Conservation (phyloP, 2,888 invertebrate species). For the Mimumesa dahlbomi region DNA sequence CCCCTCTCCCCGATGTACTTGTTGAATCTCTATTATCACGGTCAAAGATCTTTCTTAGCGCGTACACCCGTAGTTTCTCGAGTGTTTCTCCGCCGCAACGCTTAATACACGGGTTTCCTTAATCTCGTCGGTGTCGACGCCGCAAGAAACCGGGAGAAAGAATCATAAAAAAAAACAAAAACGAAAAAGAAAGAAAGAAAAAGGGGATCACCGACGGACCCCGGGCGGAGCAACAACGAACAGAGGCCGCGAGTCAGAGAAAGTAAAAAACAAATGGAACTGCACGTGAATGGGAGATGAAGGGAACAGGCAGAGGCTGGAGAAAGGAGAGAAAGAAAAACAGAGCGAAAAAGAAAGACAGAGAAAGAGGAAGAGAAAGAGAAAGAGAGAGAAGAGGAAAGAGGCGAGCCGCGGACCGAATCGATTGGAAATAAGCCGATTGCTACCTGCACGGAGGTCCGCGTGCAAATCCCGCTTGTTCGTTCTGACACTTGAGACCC, state of each 20-base stretch:
- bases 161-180: no score
- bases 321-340: conserved; percentile 17
- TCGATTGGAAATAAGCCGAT: conserved; percentile 70
- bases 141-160: conserved; percentile 23
- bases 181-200: background rate
- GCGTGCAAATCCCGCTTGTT: conserved; percentile 64
- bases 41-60: no score
- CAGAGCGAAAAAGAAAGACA: conserved; percentile 2
- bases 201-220: background rate
- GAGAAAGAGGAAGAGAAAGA: conserved; percentile 25
- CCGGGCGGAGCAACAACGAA: background rate
- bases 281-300: conserved; percentile 41
- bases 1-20: no score
- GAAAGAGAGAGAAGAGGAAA: conserved; percentile 40
- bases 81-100: no score
- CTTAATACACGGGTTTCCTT: conserved; percentile 52
- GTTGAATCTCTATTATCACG: no score
- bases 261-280: conserved; percentile 13
- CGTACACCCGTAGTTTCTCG: no score
- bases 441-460: conserved; percentile 68
- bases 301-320: conserved; percentile 28
- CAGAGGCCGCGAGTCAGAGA: background rate
- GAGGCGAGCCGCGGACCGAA: conserved; percentile 60
- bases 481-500: conserved; percentile 58
- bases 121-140: conserved; percentile 42